Percentiles rank a stretch among this genome's conserved stretches.
phyloP scores from a whole-genome alignment of 2,888 invertebrate species.

The Hirudinaria manillensis region DNA sequence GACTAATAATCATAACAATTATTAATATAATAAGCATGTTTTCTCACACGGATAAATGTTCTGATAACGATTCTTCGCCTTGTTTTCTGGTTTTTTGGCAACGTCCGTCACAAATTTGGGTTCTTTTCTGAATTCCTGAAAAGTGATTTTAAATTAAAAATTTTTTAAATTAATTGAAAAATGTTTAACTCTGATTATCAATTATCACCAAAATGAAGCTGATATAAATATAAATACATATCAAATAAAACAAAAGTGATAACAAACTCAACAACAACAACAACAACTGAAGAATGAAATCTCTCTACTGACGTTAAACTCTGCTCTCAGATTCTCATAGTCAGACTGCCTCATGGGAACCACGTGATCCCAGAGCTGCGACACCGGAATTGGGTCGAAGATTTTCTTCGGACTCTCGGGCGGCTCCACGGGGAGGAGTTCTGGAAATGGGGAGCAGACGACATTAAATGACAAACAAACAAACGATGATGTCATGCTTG shows the following conservation, averaged over 20 bases:
- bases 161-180: neutral
- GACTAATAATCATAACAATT: too few species aligned
- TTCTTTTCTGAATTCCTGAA: constrained; percentile 49
- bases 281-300: neutral
- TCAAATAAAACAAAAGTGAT: too few species aligned
- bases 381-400: constrained; percentile 46
- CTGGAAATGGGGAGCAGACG: neutral
- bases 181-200: too few species aligned
- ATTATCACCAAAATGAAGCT: too few species aligned
- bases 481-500: neutral
- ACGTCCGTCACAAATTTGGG: constrained; percentile 48
- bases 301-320: constrained; percentile 40
- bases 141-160: constrained; percentile 21
- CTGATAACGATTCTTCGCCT: constrained; percentile 51
- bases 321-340: constrained; percentile 46
- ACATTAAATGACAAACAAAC: neutral
- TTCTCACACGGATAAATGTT: constrained; percentile 53
- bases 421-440: neutral
- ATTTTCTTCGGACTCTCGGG: constrained; percentile 33
- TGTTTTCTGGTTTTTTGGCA: constrained; percentile 50
- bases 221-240: neutral
- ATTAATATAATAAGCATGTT: too few species aligned
- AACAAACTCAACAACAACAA: too few species aligned
- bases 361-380: constrained; percentile 52
- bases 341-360: constrained; percentile 48